Conservation (phyloP, 2,113 vertebrate species). For the Acrocephalus arundinaceus region DNA sequence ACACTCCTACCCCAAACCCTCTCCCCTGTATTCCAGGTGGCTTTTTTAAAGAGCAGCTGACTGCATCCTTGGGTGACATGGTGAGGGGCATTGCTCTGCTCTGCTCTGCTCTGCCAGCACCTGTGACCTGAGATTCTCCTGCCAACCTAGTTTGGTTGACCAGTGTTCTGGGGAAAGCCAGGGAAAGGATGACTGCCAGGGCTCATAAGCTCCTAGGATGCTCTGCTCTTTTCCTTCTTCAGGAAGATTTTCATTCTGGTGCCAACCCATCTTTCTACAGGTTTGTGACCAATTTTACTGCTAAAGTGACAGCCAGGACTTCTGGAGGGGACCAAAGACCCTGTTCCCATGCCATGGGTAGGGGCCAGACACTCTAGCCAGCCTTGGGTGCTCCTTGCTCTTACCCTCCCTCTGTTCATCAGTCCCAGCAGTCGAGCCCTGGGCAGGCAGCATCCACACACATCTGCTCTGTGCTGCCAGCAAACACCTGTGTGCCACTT, state of each 20-base stretch:
- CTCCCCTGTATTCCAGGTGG: neutral
- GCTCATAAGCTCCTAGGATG: neutral
- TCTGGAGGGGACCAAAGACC: neutral
- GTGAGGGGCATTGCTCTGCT: neutral
- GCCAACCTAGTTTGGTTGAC: neutral
- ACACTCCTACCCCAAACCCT: neutral
- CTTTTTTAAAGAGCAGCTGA: neutral
- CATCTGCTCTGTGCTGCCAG: neutral
- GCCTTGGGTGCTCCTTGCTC: neutral
- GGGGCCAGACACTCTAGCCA: neutral
- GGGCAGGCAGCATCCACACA: neutral
- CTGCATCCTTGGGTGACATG: neutral
- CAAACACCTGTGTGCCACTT: rapidly evolving
- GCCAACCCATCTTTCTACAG: neutral
- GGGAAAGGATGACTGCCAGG: neutral
- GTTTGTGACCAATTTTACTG: neutral
- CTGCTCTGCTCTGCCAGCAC: neutral
- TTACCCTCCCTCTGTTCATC: rapidly evolving
- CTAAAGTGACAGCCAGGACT: neutral
- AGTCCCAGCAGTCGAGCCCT: neutral
- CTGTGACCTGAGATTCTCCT: neutral
- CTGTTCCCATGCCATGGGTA: neutral
- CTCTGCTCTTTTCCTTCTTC: neutral
- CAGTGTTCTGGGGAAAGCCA: neutral
- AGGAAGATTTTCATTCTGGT: neutral